phyloP scores from a whole-genome alignment of 2,888 invertebrate species.

The Drosophila buzzatii region DNA sequence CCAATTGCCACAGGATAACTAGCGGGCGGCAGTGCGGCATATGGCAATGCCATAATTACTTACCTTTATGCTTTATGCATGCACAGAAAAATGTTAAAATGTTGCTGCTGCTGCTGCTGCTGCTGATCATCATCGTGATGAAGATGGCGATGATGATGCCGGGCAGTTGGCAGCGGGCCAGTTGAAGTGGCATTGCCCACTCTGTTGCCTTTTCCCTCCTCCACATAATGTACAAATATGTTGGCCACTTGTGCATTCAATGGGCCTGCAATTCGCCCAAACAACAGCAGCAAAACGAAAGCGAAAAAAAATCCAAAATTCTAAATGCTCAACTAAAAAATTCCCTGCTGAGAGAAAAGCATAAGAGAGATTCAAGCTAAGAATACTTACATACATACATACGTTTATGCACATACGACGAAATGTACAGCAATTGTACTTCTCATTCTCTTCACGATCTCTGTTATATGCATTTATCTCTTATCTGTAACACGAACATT shows the following conservation, averaged over 20 bases:
- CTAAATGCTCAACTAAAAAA: background rate
- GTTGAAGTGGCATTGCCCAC: slow-evolving; percentile 9
- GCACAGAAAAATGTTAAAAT: slow-evolving; percentile 13
- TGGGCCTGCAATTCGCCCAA: slow-evolving; percentile 35
- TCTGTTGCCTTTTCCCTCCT: background rate
- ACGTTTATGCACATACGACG: background rate
- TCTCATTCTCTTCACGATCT: background rate
- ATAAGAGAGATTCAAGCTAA: background rate
- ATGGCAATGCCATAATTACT: slow-evolving; percentile 58
- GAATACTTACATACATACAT: background rate
- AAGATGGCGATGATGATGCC: slow-evolving; percentile 17
- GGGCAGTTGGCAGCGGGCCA: slow-evolving; percentile 34
- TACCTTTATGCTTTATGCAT: slow-evolving; percentile 53
- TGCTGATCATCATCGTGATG: slow-evolving; percentile 9
- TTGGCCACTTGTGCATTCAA: slow-evolving; percentile 62
- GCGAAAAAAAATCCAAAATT: background rate
- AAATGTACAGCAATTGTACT: background rate
- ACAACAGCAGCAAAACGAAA: slow-evolving; percentile 12
- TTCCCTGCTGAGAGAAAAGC: background rate
- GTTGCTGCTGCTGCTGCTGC: slow-evolving; percentile 2
- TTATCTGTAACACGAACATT: background rate
- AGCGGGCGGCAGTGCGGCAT: slow-evolving; percentile 10
- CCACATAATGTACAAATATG: slow-evolving; percentile 48
- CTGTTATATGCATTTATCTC: background rate
- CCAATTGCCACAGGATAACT: slow-evolving; percentile 33